Percentiles rank a stretch among this genome's conserved stretches.
Conservation (phyloP, 92 coral and sea anemone species). For the Actinernus sp. region DNA sequence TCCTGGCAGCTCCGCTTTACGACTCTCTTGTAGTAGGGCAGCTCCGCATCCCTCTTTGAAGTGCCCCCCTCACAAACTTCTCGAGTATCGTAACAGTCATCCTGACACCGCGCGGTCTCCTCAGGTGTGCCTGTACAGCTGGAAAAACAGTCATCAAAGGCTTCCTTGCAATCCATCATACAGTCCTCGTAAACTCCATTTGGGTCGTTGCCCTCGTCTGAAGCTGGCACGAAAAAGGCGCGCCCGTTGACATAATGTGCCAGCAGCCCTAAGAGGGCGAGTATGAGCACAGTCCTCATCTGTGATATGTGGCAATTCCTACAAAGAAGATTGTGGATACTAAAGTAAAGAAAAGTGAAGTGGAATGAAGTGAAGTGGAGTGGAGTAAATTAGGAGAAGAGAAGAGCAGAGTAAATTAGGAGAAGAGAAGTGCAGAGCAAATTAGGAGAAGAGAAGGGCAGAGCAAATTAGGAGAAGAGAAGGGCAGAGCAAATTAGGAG, state of each 20-base stretch:
- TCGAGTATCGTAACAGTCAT: neutral
- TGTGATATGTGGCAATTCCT: too few relatives aligned
- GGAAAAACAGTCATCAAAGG: neutral
- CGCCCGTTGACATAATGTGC: conserved; percentile 16
- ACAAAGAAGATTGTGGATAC: too few relatives aligned
- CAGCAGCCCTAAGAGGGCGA: conserved; percentile 19
- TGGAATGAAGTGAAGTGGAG: too few relatives aligned
- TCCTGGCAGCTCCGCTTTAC: neutral
- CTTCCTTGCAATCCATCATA: neutral
- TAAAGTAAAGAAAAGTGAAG: too few relatives aligned
- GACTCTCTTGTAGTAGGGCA: neutral
- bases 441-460: too few relatives aligned
- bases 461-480: too few relatives aligned
- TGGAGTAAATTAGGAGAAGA: too few relatives aligned
- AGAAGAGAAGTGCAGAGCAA: too few relatives aligned
- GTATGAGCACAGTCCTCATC: conserved; percentile 3
- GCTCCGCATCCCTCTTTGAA: neutral
- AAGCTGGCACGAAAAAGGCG: neutral
- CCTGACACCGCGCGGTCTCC: neutral
- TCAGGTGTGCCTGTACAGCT: neutral
- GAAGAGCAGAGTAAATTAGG: too few relatives aligned
- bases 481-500: too few relatives aligned
- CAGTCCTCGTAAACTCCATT: neutral
- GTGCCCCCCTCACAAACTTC: neutral
- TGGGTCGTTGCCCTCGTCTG: neutral